These are phyloP conservation scores for Nebria brevicollis DNA, from an alignment of 2,888 invertebrate genomes.

Conservation along the genomic window DNA sequence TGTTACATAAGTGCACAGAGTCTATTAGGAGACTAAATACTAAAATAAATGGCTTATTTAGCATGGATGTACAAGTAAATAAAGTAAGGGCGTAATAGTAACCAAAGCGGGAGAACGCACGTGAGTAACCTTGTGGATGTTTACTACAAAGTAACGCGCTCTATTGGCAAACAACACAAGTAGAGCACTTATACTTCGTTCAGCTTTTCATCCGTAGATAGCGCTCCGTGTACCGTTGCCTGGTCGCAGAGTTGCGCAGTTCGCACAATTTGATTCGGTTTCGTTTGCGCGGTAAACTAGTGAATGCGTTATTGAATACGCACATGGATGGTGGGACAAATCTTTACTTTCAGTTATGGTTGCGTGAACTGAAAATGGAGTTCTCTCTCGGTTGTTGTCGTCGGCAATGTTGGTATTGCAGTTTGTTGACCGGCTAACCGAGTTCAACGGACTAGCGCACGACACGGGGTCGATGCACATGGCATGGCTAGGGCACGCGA, in stretches of 20 bases:
- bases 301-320: slow-evolving; percentile 20
- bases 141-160: not conserved
- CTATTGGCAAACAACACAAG: not conserved
- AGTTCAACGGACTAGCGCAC: slow-evolving; percentile 48
- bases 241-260: not conserved
- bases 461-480: slow-evolving; percentile 49
- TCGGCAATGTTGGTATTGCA: slow-evolving; percentile 26
- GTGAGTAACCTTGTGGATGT: slow-evolving; percentile 12
- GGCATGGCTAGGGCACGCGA: slow-evolving; percentile 37
- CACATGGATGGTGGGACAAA: slow-evolving; percentile 9
- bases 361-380: not conserved
- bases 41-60: not conserved
- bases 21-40: too few species aligned
- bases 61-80: slow-evolving; percentile 5
- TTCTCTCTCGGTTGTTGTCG: not conserved
- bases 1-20: too few species aligned
- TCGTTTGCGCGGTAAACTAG: not conserved
- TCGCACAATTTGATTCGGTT: slow-evolving; percentile 1
- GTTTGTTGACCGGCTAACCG: slow-evolving; percentile 47
- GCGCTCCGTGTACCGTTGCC: slow-evolving; percentile 2
- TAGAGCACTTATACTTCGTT: not conserved
- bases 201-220: not conserved
- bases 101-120: slow-evolving; percentile 16
- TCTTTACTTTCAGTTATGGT: slow-evolving; percentile 1
- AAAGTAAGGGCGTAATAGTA: slow-evolving; percentile 2